Base-by-base conservation (phyloP, 2,113 vertebrate species). In the Gallinago media region DNA sequence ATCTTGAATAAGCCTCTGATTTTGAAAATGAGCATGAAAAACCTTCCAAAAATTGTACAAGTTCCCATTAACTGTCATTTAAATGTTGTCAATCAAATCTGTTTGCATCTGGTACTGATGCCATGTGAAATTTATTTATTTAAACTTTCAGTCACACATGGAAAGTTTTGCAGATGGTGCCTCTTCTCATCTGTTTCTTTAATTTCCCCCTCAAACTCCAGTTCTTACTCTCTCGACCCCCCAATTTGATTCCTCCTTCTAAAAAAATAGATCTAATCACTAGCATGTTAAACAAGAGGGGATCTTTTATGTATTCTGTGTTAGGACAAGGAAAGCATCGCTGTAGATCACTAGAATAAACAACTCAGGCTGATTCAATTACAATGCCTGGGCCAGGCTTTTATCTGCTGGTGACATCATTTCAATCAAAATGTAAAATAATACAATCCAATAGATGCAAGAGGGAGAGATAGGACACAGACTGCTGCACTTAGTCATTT, bases 371-470 rank as follows among this genome's bases (percentile, higher is more conserved):
- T 99, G 98, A 99, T 99, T 99, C 99, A 99, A 99, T 99, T 99
- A 99, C 99, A 99, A 98, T 97, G 98, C 97, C 93, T 98, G 97
- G 98, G 98, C 98, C 97, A 94, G 88, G 98, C 98, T 99, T 99
- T 99, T 99, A 99, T 99, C 99, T 99, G 98, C 96, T 90, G 72
- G 94, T 99, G 99, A 99, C 99, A 99, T 99, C 99, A 99, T 99
- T 99, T 99, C 99, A 99, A 99, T 99, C 99, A 99, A 99, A 99
- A 99, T 99, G 99, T 99, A 99, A 99, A 99, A 99, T 99, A 99
- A 99, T 99, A 99, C 99, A 99, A 99, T 98, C 98, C 98, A 98
- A 98, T 98, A 98, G 99, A 99, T 98, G 98, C 98, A 98, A 98
- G 98, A 98, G 98, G 98, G 88, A 92, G 98, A 99, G 99, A 99